phyloP scores from a whole-genome alignment of 1,140 invertebrate genomes.

The Trichomalopsis sarcophagae region DNA sequence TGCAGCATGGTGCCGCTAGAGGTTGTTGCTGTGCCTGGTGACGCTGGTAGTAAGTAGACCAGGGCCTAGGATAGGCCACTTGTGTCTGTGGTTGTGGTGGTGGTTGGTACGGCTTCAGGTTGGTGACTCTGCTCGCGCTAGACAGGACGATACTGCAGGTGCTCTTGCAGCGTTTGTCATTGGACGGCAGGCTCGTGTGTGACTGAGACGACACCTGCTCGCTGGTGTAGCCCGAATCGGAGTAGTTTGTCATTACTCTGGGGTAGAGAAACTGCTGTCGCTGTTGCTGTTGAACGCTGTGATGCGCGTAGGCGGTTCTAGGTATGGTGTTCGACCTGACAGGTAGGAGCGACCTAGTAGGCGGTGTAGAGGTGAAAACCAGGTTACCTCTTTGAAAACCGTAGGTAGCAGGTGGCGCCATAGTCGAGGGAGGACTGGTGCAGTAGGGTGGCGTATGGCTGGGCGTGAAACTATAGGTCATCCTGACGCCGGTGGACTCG shows the following conservation, averaged over 20 bases:
- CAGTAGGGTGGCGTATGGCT: slow-evolving; percentile 29
- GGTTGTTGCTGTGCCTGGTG: slow-evolving; percentile 64
- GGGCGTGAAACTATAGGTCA: slow-evolving; percentile 75
- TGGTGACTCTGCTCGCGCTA: slow-evolving; percentile 29
- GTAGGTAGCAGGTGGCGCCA: slow-evolving; percentile 50
- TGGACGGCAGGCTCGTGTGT: slow-evolving; percentile 68
- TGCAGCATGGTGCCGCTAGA: slow-evolving; percentile 47
- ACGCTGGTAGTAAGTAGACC: slow-evolving; percentile 68
- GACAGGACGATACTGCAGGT: slow-evolving; percentile 82
- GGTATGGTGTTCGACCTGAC: slow-evolving; percentile 59
- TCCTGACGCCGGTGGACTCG: slow-evolving; percentile 71
- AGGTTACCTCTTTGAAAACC: slow-evolving; percentile 77
- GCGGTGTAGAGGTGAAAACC: slow-evolving; percentile 75
- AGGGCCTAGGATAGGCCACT: slow-evolving; percentile 56
- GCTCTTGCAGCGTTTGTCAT: slow-evolving; percentile 77
- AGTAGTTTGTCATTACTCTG: slow-evolving; percentile 53
- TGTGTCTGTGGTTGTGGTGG: slow-evolving; percentile 35
- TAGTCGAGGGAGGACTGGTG: not conserved
- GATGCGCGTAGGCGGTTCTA: slow-evolving; percentile 37
- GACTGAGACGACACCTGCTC: slow-evolving; percentile 68
- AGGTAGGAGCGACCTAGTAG: slow-evolving; percentile 54
- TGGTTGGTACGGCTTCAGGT: slow-evolving; percentile 36
- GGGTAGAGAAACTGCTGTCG: slow-evolving; percentile 39
- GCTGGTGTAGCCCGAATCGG: slow-evolving; percentile 75
- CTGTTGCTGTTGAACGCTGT: not conserved